Base-by-base conservation (phyloP, 2,888 invertebrate genomes). In the Aleiodes testaceus region DNA sequence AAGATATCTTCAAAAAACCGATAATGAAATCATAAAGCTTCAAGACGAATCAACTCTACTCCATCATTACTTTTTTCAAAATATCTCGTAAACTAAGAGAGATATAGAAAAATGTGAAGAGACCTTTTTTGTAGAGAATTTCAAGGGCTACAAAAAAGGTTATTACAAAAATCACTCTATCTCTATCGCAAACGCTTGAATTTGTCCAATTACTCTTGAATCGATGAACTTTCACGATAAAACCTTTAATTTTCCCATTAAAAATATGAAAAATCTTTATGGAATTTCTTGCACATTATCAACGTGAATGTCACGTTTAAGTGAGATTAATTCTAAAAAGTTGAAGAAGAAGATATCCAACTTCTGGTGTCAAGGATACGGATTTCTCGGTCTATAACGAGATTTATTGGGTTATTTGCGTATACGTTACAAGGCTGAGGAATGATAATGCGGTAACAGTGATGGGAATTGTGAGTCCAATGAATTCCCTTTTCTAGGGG, bases 401-500 rank as follows among this genome's bases (percentile, higher is more conserved):
- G 83, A 84, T 85, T 85, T 85, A 85, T 85, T 80, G 81, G 84
- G 79, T 84, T 84, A 82, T 84, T 82, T 81, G 81, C 80, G 81
- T 83, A 85, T 85, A 83, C 84, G 84, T 85, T 85, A 85, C 85
- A 85, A 85, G 85, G 85, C 78, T 81, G 70, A 45, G 72, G 70
- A 78, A 75, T 72, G 80, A 70, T 72, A 70, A 59, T 44, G 18
- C 14, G 42, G 4, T 42, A 16, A 42, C 16, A 66, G 55, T 26
- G 64, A 47, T 67, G 44, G 50, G 45, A n/a, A n/a, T n/a, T n/a
- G n/a, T n/a, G n/a, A n/a, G n/a, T n/a, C n/a, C n/a, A 20, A 53
- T 22, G 11, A 12, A 36, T 36, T 36, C 52, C 22, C 20, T 12
- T 26, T 22, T 22, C 22, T 12, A 12, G 22, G 1, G 12, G 6